Percentiles rank a stretch among this genome's conserved stretches.
Evolutionary conservation across 1,140 invertebrate genomes (phyloP).

Genomic region (Lerema accius): DNA sequence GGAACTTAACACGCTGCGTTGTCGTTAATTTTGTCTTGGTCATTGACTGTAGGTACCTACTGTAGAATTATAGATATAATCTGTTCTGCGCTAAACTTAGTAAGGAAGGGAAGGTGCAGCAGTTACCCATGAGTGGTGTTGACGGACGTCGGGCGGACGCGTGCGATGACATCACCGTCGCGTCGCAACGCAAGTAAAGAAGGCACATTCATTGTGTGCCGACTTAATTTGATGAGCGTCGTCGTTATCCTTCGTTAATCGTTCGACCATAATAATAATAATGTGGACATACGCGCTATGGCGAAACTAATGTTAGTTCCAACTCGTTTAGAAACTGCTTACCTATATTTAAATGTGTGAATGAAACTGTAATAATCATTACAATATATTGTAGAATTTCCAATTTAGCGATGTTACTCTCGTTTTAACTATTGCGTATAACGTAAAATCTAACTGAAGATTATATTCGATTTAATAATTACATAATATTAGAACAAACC

Average conservation of each 20-base stretch:
- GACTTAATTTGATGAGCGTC: constrained; percentile 48
- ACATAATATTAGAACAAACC: too few species aligned
- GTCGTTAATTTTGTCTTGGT: constrained; percentile 4
- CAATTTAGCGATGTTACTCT: too few species aligned
- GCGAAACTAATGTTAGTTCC: too few species aligned
- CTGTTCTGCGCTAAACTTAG: constrained; percentile 8
- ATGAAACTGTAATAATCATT: too few species aligned
- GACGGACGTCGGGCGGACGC: constrained; percentile 38
- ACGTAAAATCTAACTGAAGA: too few species aligned
- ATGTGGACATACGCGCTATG: constrained; percentile 12
- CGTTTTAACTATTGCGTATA: too few species aligned
- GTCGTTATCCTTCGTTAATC: constrained; percentile 39
- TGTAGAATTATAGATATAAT: background rate
- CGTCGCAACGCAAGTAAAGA: constrained; percentile 26
- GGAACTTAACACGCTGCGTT: background rate
- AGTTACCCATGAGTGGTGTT: constrained; percentile 38
- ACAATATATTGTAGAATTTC: too few species aligned
- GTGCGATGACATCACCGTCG: constrained; percentile 57
- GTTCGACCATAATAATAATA: constrained; percentile 22
- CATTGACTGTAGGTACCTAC: constrained; percentile 1
- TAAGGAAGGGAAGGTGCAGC: constrained; percentile 16
- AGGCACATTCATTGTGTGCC: constrained; percentile 44
- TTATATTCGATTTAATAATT: too few species aligned
- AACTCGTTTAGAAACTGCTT: too few species aligned
- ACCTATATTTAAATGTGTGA: too few species aligned